Evolutionary conservation across 2,888 invertebrate genomes (phyloP), one percentile per base, ranked within the genome.

Genomic region (Rhopalosiphum nymphaeae): DNA sequence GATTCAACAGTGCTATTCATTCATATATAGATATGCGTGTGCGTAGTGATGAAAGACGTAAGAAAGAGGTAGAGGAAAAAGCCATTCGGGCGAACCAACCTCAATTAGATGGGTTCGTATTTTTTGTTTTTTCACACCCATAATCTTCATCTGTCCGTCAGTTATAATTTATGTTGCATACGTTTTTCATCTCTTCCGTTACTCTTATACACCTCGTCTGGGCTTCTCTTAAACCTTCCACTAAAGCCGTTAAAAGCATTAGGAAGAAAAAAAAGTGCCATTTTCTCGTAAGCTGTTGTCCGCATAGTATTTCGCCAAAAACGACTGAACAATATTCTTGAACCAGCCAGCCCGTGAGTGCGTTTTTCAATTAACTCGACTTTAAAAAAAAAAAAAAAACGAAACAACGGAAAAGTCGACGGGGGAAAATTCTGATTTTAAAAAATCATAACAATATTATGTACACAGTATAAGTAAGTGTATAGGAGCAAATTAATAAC

Each of bases 241-340:
- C 44, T 57, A 91, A 91, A 91, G 56, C 85, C 91, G 91, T 91
- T 91, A 91, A 91, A 91, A 91, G 91, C 91, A 85, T 91, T 91
- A 91, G 44, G 67, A 61, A 67, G 67, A 49, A 67, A 85, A 85
- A 91, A 78, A 84, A 56, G 1, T 46, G 29, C 85, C 85, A 46
- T 91, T 91, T 57, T 26, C n/a, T 42, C 56, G 36, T 44, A 91
- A 85, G 57, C 85, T 86, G 91, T 91, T 91, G 91, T 91, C 44
- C 57, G 44, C 44, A 21, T 26, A 36, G 84, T 53, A 53, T 78
- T 53, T 91, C 26, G 4, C 29, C 53, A 49, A 44, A 53, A 56
- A 84, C 85, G 44, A 85, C 91, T 44, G 57, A 85, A 91, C 85
- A 42, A 85, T 91, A 91, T 91, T 85, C 91, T 44, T 91, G 44